Percentiles rank a stretch among this genome's conserved stretches.
Conservation (phyloP, 2,888 invertebrate species). For the Neocrepidodera transversa region DNA sequence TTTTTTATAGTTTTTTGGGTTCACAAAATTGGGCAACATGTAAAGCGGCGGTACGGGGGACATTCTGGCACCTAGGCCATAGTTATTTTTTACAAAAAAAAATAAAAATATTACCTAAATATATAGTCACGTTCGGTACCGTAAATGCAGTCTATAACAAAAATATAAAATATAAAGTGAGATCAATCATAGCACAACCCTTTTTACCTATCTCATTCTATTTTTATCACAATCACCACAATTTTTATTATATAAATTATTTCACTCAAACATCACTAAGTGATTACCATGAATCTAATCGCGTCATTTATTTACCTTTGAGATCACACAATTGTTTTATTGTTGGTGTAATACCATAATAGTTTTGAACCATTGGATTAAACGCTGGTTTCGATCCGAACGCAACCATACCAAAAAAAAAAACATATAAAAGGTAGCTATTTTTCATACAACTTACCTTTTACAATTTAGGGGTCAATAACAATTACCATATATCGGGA, state of each 20-base stretch:
- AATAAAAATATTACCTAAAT: slow-evolving; percentile 5
- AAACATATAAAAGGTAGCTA: background rate
- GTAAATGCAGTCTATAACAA: background rate
- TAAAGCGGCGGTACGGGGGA: slow-evolving; percentile 5
- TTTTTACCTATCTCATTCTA: background rate
- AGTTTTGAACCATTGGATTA: background rate
- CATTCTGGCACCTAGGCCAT: slow-evolving; percentile 2
- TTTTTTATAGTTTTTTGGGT: too few species aligned
- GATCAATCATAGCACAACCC: slow-evolving; percentile 8
- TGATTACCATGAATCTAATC: too few species aligned
- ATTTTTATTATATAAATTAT: background rate
- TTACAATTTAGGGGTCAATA: slow-evolving; percentile 14
- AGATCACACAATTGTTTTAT: too few species aligned
- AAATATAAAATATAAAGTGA: slow-evolving; percentile 4
- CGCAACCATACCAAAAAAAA: slow-evolving; percentile 5
- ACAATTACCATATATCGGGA: slow-evolving; percentile 15
- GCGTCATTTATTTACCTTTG: too few species aligned
- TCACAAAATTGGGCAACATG: background rate
- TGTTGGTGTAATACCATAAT: too few species aligned
- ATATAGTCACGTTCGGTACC: slow-evolving; percentile 13
- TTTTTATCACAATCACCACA: slow-evolving; percentile 2
- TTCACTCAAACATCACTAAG: background rate
- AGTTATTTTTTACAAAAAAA: background rate
- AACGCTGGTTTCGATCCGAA: background rate
- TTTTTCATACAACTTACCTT: slow-evolving; percentile 11